phyloP scores from a whole-genome alignment of 2,797 vertebrate genomes.

The Tauraco hartlaubi region DNA sequence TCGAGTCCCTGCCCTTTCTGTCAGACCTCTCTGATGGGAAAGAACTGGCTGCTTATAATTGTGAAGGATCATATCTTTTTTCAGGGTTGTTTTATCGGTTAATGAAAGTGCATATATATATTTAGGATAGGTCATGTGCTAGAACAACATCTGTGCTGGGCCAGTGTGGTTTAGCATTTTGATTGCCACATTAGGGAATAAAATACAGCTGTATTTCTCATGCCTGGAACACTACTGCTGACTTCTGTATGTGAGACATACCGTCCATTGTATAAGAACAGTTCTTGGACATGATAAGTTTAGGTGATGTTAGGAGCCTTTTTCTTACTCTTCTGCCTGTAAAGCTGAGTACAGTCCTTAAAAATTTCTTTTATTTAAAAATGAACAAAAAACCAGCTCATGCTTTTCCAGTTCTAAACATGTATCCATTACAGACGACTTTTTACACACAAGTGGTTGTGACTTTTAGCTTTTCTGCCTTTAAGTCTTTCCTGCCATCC shows the following conservation, averaged over 20 bases:
- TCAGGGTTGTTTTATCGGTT: background rate
- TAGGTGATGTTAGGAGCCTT: background rate
- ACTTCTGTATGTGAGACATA: background rate
- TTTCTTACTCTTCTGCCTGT: background rate
- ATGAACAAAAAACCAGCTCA: background rate
- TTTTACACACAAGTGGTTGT: background rate
- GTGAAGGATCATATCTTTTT: background rate
- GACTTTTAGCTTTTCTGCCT: background rate
- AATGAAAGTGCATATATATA: background rate
- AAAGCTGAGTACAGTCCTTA: background rate
- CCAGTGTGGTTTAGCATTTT: background rate
- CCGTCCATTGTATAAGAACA: background rate
- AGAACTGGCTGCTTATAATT: background rate
- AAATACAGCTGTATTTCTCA: background rate
- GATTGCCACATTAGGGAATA: background rate
- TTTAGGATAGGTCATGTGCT: background rate
- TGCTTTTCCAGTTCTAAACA: background rate
- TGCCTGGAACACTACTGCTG: background rate
- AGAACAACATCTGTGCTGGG: background rate
- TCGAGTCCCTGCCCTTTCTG: slow-evolving; percentile 32
- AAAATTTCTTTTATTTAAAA: background rate
- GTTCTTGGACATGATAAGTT: background rate
- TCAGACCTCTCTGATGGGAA: background rate
- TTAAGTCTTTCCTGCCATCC: background rate
- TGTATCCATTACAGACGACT: background rate